These are phyloP conservation scores for Melanchra persicariae DNA, from an alignment of 2,888 invertebrate species.

Conservation along the genomic window DNA sequence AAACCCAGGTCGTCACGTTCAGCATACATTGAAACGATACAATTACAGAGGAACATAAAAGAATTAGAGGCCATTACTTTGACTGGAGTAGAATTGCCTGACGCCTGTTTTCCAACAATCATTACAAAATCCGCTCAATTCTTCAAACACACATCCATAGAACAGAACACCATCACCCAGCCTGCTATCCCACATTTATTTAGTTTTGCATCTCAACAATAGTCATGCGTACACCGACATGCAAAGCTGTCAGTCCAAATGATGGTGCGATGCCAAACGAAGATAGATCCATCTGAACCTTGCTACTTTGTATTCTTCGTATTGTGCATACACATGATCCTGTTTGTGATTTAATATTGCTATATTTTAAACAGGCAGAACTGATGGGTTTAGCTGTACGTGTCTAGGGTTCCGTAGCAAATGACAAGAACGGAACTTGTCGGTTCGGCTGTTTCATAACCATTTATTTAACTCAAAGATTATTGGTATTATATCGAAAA, in stretches of 20 bases:
- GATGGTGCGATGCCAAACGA: constrained; percentile 73
- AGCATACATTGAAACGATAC: too few relatives aligned
- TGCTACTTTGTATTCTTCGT: constrained; percentile 63
- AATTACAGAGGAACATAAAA: too few relatives aligned
- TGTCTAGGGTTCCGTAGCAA: neutral
- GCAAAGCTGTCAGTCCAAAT: constrained; percentile 73
- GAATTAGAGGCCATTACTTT: too few relatives aligned
- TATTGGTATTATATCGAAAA: neutral
- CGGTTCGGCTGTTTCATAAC: neutral
- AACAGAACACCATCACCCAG: constrained; percentile 24
- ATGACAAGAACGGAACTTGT: too few relatives aligned
- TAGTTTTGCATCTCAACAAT: constrained; percentile 63
- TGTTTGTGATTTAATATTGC: constrained; percentile 66
- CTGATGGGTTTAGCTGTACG: constrained; percentile 9
- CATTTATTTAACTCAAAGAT: neutral
- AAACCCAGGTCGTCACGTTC: too few relatives aligned
- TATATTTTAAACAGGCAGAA: constrained; percentile 54
- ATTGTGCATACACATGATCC: constrained; percentile 58
- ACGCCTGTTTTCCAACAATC: too few relatives aligned
- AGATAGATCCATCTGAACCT: constrained; percentile 73
- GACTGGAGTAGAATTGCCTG: too few relatives aligned
- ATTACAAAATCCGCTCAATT: neutral
- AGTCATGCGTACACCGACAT: constrained; percentile 67
- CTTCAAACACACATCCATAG: neutral
- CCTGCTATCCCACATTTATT: constrained; percentile 45